Evolutionary conservation across 2,797 vertebrate genomes (phyloP).

Genomic region (Botia kubotai): DNA sequence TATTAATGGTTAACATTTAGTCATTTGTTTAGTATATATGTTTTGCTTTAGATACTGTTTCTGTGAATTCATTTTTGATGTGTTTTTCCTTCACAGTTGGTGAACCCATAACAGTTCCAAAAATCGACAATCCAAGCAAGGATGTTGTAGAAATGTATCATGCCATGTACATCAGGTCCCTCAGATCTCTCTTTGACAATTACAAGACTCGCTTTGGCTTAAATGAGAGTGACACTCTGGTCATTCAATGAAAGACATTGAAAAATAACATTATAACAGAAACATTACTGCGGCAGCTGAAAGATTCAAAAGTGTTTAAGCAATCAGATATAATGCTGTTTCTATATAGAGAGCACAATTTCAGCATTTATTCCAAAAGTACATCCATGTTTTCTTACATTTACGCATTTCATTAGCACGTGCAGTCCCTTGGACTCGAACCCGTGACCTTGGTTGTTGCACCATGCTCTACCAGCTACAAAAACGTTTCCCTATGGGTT

Average conservation of each 20-base stretch:
- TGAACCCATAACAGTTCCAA: slow-evolving; percentile 94
- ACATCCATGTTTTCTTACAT: background rate
- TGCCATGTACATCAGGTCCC: slow-evolving; percentile 86
- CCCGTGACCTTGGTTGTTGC: background rate
- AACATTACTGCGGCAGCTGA: background rate
- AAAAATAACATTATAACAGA: slow-evolving; percentile 29
- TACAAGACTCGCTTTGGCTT: slow-evolving; percentile 91
- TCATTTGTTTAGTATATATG: slow-evolving; percentile 9
- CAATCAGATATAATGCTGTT: slow-evolving; percentile 22
- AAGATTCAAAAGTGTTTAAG: too few relatives aligned
- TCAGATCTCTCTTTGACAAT: slow-evolving; percentile 89
- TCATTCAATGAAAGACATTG: slow-evolving; percentile 81
- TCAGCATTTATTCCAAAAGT: background rate
- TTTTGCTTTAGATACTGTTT: background rate
- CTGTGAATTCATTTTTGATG: background rate
- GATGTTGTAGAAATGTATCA: slow-evolving; percentile 90
- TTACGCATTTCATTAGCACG: background rate
- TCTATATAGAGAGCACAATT: background rate
- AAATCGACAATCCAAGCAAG: slow-evolving; percentile 84
- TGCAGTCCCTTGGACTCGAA: background rate
- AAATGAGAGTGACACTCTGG: slow-evolving; percentile 84
- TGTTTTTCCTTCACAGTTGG: slow-evolving; percentile 80
- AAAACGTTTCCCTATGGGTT: background rate
- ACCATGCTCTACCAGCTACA: background rate
- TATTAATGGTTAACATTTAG: slow-evolving; percentile 26